Percentiles rank a stretch among this genome's conserved stretches.
phyloP scores from a whole-genome alignment of 2,888 invertebrate species.

The Linnaemya tessellans region DNA sequence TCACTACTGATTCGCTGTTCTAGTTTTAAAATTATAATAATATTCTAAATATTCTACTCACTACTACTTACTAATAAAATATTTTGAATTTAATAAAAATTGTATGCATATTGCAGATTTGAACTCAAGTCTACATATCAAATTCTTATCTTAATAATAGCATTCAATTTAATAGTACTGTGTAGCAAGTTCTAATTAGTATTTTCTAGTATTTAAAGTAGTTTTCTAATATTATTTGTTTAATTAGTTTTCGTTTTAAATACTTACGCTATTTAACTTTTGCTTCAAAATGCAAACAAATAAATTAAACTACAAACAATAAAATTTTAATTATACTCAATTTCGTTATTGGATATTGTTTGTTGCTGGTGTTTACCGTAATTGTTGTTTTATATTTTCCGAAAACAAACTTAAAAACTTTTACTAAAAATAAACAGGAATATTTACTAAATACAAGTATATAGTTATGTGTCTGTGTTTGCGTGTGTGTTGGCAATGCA shows the following conservation, averaged over 20 bases:
- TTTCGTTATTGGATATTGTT: constrained; percentile 51
- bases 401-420: constrained; percentile 49
- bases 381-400: constrained; percentile 2
- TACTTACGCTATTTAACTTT: constrained; percentile 30
- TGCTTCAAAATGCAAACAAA: background rate
- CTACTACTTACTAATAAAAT: too few relatives aligned
- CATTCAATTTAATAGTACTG: background rate
- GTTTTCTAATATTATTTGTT: background rate
- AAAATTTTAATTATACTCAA: constrained; percentile 52
- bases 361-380: constrained; percentile 19
- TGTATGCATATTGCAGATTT: too few relatives aligned
- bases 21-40: too few relatives aligned
- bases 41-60: too few relatives aligned
- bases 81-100: too few relatives aligned
- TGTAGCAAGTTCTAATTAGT: background rate
- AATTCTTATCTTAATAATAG: background rate
- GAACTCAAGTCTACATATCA: too few relatives aligned
- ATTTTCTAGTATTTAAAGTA: background rate
- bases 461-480: background rate
- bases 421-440: constrained; percentile 53
- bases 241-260: constrained; percentile 9
- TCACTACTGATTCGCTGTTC: too few relatives aligned
- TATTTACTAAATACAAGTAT: constrained; percentile 44
- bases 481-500: background rate
- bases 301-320: constrained; percentile 49